Evolutionary conservation across 30 jellyfish, hydroid and myxozoan species (phyloP), one percentile per base, ranked within the genome.

Genomic region (Aurelia aurita complex sp. Pacific): DNA sequence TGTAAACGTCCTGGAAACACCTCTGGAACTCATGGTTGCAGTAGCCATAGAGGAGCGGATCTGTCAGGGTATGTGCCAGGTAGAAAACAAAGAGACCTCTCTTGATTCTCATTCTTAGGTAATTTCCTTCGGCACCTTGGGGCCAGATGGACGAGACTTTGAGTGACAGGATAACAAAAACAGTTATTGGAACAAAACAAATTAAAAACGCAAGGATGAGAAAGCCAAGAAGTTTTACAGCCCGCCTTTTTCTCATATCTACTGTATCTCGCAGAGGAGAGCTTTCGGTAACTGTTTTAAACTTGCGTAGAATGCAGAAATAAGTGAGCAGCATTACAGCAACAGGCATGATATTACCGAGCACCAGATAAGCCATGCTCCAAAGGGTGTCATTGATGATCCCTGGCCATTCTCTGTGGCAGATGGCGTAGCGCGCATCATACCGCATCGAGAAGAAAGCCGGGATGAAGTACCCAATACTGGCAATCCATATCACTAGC

Each of bases 361-460:
- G 32, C 8, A 35, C 33, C 70, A 54, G 52, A 19, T 74, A 63
- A 4, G 76, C 51, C 2, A n/a, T 59, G 11, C 69, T 68, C 81
- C 82, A 82, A 10, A 43, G 69, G 42, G 46, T 42, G 16, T 51
- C 85, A 16, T 69, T 82, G 69, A 71, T 53, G 40, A 42, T 54
- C 43, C 32, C 53, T 68, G 91, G 91, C 91, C 91, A 82, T 40
- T 54, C 85, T 69, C 85, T 69, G 77, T 82, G 62, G 67, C 91
- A 82, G 18, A 82, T 67, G 15, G 70, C 78, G 68, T 55, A 61
- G 46, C 33, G 55, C 9, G 70, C 74, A 67, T 80, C 89, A 55
- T 68, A 82, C 23, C 70, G 59, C 54, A 69, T 68, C 0, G 91
- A 76, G 40, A 82, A 19, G 7, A 66, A 50, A 35, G 71, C 53